These are phyloP conservation scores for Crossaster papposus DNA, from an alignment of 53 echinoderm and acorn worm species.

Conservation along the genomic window DNA sequence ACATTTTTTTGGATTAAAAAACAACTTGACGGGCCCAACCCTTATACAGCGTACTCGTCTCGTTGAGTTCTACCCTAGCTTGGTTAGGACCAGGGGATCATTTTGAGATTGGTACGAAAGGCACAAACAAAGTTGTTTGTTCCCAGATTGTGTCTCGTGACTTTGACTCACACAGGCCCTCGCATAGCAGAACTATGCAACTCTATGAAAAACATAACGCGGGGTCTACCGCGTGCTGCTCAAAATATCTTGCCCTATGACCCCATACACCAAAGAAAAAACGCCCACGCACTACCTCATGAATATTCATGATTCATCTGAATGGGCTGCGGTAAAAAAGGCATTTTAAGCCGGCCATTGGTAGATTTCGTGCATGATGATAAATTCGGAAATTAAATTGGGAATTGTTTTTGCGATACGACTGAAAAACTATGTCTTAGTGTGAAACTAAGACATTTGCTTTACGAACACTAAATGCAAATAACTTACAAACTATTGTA, in stretches of 20 bases:
- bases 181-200: neutral
- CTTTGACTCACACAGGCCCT: slow-evolving; percentile 34
- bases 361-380: too few species aligned
- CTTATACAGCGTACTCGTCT: neutral
- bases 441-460: too few species aligned
- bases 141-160: slow-evolving; percentile 39
- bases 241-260: neutral
- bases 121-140: slow-evolving; percentile 60
- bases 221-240: neutral
- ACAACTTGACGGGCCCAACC: slow-evolving; percentile 4
- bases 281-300: slow-evolving; percentile 9
- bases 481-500: too few species aligned
- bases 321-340: neutral
- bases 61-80: neutral
- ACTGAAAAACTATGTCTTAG: too few species aligned
- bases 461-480: too few species aligned
- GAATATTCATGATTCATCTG: neutral
- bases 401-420: too few species aligned
- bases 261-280: neutral
- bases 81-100: neutral
- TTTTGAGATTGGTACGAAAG: neutral
- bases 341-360: neutral
- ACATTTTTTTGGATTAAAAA: neutral
- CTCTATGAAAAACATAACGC: slow-evolving; percentile 16
- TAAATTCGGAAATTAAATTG: too few species aligned